Evolutionary conservation across 2,113 vertebrate genomes (phyloP), one percentile per base, ranked within the genome.

Genomic region (Urocolius indicus): DNA sequence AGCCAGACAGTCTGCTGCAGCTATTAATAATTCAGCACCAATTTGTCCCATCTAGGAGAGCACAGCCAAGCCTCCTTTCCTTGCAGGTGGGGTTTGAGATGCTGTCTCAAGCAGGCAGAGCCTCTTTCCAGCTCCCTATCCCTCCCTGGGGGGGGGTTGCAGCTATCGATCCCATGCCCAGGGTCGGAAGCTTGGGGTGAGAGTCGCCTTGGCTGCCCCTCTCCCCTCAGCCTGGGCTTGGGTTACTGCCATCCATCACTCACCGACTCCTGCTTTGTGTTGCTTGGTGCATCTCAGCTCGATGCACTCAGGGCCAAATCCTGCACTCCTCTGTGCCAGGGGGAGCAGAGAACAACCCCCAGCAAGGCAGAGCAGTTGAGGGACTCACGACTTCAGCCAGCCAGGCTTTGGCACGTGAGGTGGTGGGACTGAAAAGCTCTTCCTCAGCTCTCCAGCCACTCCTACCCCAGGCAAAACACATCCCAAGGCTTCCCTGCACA

Each of bases 1-100:
- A 92, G 87, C 14, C 95, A 95, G 92, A 93, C 96, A 93, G 91
- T 96, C 97, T 97, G 97, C 96, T 97, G 96, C 82, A 21, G 66
- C 55, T 82, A 96, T 98, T 93, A 98, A 98, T 98, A 97, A 98
- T 98, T 97, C 97, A 98, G 80, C 45, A 88, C 94, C 85, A 66
- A 82, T 97, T 96, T 96, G 96, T 96, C 95, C 96, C 89, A 81
- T 94, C 86, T 27, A 80, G 83, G 94, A 93, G 91, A 93, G 87
- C 57, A 3, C 1, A 14, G 87, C 80, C 76, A 57, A 95, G 46
- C 65, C 48, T 48, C 30, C 57, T 48, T 49, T 84, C 71, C 58
- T 13, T 16, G n/a, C 91, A 26, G 82, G 63, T 72, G 45, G 68
- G 79, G 43, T 26, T 63, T 27, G 86, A 89, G 86, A 78, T 36